A percentile compares a stretch with the other conserved stretches of the same genome.
Conservation (phyloP, 2,113 vertebrate species). For the Forbesichthys agassizii region DNA sequence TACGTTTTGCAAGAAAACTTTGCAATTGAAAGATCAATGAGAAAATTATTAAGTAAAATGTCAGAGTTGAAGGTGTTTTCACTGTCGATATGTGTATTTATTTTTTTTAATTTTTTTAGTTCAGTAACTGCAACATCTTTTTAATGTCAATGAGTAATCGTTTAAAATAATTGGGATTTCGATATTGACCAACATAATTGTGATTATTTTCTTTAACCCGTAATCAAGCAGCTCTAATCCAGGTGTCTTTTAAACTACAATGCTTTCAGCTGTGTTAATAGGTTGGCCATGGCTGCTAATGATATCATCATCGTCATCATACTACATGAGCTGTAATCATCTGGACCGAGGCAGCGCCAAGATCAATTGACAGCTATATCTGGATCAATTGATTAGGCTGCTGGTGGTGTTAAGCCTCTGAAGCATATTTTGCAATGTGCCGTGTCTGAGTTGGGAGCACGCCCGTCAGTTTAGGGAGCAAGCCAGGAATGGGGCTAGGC, state of each 20-base stretch:
- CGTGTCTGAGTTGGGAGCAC: slow-evolving; percentile 42
- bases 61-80: too few relatives aligned
- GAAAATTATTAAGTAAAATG: too few relatives aligned
- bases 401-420: slow-evolving; percentile 48
- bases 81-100: too few relatives aligned
- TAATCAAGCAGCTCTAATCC: background rate
- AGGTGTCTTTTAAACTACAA: slow-evolving; percentile 26
- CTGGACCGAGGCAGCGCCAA: slow-evolving; percentile 35
- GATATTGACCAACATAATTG: too few relatives aligned
- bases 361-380: slow-evolving; percentile 62
- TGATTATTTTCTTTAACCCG: too few relatives aligned
- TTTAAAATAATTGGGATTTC: too few relatives aligned
- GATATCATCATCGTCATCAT: slow-evolving; percentile 57
- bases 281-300: slow-evolving; percentile 42
- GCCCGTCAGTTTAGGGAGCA: slow-evolving; percentile 41
- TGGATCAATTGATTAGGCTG: slow-evolving; percentile 60
- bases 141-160: too few relatives aligned
- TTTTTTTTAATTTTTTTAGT: too few relatives aligned
- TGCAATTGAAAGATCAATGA: too few relatives aligned
- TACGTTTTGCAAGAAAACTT: too few relatives aligned
- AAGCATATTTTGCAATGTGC: slow-evolving; percentile 58
- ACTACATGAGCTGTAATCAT: slow-evolving; percentile 45
- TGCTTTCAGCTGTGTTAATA: slow-evolving; percentile 27
- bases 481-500: slow-evolving; percentile 47
- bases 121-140: too few relatives aligned